A percentile compares a stretch with the other conserved stretches of the same genome.
Conservation (phyloP, 2,113 vertebrate genomes). For the Guaruba guarouba region DNA sequence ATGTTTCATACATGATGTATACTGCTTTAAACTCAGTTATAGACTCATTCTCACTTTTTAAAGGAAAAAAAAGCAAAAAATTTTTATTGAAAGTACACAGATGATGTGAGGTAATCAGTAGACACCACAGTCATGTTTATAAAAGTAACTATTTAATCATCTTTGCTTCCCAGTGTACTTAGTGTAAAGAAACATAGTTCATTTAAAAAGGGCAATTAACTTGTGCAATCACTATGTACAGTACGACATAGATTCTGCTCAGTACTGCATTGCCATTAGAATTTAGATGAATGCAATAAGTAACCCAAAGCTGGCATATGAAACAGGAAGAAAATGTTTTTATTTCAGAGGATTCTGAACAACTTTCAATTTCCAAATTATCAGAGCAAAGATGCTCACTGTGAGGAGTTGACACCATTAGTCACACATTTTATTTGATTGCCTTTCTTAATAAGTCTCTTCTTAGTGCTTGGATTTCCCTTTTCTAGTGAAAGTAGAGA, state of each 20-base stretch:
- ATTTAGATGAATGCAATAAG: not conserved
- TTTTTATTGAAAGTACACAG: not conserved
- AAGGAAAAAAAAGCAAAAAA: not conserved
- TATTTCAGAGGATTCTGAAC: not conserved
- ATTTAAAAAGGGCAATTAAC: conserved; percentile 2
- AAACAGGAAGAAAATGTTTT: not conserved
- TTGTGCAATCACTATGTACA: not conserved
- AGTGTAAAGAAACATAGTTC: not conserved
- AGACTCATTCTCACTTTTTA: not conserved
- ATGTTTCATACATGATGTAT: not conserved
- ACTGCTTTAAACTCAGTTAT: not conserved
- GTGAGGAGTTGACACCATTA: not conserved
- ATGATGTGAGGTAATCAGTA: not conserved
- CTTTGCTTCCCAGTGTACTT: not conserved
- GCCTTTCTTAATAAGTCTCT: not conserved
- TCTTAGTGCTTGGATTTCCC: not conserved
- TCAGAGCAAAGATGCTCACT: not conserved
- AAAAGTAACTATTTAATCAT: not conserved
- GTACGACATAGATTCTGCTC: not conserved
- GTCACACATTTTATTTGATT: not conserved
- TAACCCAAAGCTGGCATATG: not conserved
- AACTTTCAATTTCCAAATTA: not conserved
- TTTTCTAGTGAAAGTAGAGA: not conserved
- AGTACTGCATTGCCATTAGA: not conserved
- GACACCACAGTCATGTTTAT: not conserved